Conservation (phyloP, 1,140 invertebrate genomes). For the Copidosoma floridanum region DNA sequence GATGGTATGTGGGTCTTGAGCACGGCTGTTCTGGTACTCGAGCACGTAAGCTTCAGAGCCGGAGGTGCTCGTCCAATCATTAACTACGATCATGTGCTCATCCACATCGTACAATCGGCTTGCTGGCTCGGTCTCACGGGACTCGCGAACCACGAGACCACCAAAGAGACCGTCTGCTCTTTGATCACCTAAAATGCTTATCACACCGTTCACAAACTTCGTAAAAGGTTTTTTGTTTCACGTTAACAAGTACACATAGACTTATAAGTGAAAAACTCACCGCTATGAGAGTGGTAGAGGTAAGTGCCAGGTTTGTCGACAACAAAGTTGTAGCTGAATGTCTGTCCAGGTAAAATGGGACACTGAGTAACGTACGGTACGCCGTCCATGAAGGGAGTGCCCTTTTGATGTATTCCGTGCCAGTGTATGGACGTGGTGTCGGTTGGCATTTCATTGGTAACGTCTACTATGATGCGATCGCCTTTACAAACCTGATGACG, state of each 20-base stretch:
- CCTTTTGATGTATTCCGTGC: slow-evolving; percentile 52
- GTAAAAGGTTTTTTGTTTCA: no score
- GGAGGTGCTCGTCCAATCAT: not conserved
- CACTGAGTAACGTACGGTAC: slow-evolving; percentile 56
- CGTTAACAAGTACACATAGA: no score
- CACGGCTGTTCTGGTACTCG: not conserved
- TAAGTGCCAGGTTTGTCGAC: slow-evolving; percentile 60
- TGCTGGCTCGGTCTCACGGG: not conserved
- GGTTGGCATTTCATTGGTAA: slow-evolving; percentile 49
- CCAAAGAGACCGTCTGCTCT: not conserved
- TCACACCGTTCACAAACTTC: no score
- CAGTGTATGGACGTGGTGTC: slow-evolving; percentile 54
- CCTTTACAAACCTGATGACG: slow-evolving; percentile 52
- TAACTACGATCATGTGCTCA: not conserved
- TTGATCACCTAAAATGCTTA: not conserved
- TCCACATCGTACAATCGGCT: not conserved
- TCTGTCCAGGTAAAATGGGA: slow-evolving; percentile 58
- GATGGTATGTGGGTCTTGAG: not conserved
- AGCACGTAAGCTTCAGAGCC: not conserved
- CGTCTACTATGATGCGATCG: slow-evolving; percentile 52
- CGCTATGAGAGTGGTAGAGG: slow-evolving; percentile 68
- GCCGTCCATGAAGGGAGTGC: slow-evolving; percentile 60
- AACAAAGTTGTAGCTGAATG: slow-evolving; percentile 57
- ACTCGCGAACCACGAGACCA: not conserved
- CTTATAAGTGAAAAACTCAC: slow-evolving; percentile 46